These are phyloP conservation scores for Habroteleia sp. DNA, from an alignment of 2,888 invertebrate species.

Conservation along the genomic window DNA sequence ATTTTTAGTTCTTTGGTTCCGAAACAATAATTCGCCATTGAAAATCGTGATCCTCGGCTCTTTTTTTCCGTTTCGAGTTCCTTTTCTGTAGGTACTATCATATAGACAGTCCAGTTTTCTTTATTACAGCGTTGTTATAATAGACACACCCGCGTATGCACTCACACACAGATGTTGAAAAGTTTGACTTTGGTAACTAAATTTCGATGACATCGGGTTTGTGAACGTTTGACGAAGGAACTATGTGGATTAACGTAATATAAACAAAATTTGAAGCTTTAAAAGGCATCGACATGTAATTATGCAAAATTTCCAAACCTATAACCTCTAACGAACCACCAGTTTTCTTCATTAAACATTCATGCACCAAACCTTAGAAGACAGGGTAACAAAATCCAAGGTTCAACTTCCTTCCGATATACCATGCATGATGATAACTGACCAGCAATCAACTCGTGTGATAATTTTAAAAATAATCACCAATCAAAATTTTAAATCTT, in stretches of 20 bases:
- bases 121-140: conserved; percentile 37
- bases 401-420: conserved; percentile 8
- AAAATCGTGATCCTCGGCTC: background rate
- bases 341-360: conserved; percentile 29
- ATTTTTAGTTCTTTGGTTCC: conserved; percentile 1
- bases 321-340: background rate
- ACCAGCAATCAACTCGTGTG: too few species aligned
- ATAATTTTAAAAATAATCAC: too few species aligned
- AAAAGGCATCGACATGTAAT: too few species aligned
- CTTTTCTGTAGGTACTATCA: conserved; percentile 1
- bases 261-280: too few species aligned
- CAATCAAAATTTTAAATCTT: too few species aligned
- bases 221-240: conserved; percentile 37
- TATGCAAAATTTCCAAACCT: too few species aligned
- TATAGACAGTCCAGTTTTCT: conserved; percentile 18
- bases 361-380: conserved; percentile 15
- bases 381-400: conserved; percentile 31
- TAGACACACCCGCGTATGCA: conserved; percentile 62
- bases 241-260: too few species aligned
- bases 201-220: conserved; percentile 20
- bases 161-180: conserved; percentile 65
- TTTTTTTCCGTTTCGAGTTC: conserved; percentile 6
- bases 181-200: conserved; percentile 55
- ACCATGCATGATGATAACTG: too few species aligned
- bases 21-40: background rate